Percentiles rank a stretch among this genome's conserved stretches.
phyloP scores from a whole-genome alignment of 2,888 invertebrate genomes.

The Apantesis nais region DNA sequence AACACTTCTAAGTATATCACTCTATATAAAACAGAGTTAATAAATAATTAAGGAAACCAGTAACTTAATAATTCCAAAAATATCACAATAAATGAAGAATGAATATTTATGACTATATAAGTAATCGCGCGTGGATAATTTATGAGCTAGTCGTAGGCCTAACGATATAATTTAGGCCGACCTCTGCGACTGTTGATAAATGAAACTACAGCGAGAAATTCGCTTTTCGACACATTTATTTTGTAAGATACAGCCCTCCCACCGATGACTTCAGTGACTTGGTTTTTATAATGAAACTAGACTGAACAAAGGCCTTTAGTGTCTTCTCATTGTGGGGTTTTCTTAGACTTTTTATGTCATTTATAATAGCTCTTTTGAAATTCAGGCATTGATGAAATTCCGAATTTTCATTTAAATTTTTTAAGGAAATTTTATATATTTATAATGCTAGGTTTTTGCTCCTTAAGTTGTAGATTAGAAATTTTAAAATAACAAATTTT shows the following conservation, averaged over 20 bases:
- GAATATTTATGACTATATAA: slow-evolving; percentile 31
- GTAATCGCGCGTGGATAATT: slow-evolving; percentile 39
- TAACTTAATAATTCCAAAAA: slow-evolving; percentile 10
- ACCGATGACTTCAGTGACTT: slow-evolving; percentile 12
- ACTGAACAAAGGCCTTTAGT: slow-evolving; percentile 12
- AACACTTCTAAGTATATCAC: not conserved
- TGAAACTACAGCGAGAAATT: slow-evolving; percentile 40
- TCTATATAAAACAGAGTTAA: not conserved
- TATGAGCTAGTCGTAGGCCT: slow-evolving; percentile 33
- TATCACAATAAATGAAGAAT: slow-evolving; percentile 13
- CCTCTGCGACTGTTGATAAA: slow-evolving; percentile 43
- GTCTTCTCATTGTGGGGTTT: not conserved
- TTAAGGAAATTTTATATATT: not conserved
- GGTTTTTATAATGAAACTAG: slow-evolving; percentile 24
- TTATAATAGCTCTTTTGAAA: not conserved
- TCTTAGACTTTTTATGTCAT: not conserved
- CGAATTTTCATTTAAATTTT: not conserved
- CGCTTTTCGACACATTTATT: slow-evolving; percentile 45
- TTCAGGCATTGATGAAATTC: not conserved
- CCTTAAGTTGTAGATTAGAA: no score
- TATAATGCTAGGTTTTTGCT: no score
- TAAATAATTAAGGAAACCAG: not conserved
- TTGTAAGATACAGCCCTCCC: slow-evolving; percentile 25
- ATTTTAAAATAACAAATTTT: no score
- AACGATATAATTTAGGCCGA: slow-evolving; percentile 46